These are phyloP conservation scores for Nomada fucata DNA, from an alignment of 2,888 invertebrate species.

Conservation along the genomic window DNA sequence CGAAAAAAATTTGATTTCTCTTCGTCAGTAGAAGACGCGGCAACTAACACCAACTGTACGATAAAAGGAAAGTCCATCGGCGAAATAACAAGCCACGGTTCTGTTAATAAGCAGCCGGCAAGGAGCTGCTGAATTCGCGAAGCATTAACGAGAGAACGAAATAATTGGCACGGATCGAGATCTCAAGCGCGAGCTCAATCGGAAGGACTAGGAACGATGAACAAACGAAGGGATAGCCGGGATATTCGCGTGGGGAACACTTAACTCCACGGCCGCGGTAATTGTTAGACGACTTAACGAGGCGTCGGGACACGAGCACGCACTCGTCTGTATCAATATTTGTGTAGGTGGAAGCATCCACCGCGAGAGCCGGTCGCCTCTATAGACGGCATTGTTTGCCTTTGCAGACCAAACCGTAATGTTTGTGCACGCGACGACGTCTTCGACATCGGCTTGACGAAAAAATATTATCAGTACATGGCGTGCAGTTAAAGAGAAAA, in stretches of 20 bases:
- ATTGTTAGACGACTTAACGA: slow-evolving; percentile 65
- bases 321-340: slow-evolving; percentile 67
- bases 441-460: neutral
- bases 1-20: neutral
- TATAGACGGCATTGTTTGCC: slow-evolving; percentile 59
- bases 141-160: slow-evolving; percentile 18
- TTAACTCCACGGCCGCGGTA: slow-evolving; percentile 47
- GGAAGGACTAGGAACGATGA: slow-evolving; percentile 32
- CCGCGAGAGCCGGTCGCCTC: slow-evolving; percentile 53
- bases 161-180: slow-evolving; percentile 39
- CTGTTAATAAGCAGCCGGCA: neutral
- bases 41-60: neutral
- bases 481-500: no score
- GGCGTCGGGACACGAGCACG: slow-evolving; percentile 55
- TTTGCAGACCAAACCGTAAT: slow-evolving; percentile 37
- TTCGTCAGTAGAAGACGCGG: neutral
- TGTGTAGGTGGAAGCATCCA: slow-evolving; percentile 66
- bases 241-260: slow-evolving; percentile 48
- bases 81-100: neutral
- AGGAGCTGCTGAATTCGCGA: neutral
- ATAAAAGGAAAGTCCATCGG: neutral
- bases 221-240: slow-evolving; percentile 38
- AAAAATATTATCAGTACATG: no score
- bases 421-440: slow-evolving; percentile 26
- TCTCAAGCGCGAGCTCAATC: slow-evolving; percentile 19